Evolutionary conservation across 2,113 vertebrate species (phyloP), one percentile per base, ranked within the genome.

Genomic region (Rhea americana): DNA sequence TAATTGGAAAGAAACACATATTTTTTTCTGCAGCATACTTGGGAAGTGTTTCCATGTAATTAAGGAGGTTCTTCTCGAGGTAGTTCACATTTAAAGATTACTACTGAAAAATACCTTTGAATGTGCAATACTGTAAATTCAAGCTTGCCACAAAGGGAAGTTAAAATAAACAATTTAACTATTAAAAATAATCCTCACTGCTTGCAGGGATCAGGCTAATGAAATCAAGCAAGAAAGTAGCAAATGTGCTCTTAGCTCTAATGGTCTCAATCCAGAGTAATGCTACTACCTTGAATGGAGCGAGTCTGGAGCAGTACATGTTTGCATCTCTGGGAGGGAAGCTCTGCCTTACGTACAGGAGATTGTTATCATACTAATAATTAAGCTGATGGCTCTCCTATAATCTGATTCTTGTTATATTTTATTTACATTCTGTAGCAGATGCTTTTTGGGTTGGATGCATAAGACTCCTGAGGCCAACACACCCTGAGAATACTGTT

Each of bases 401-500:
- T 74, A 67, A 65, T 48, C 15, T 25, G 48, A 51, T 58, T 47
- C 22, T 63, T 87, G 30, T 48, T 28, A 39, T 35, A 53, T 45
- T 80, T 67, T 50, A 18, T 76, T 87, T 90, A 72, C 59, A 25
- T 81, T 25, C 48, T 85, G 61, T 45, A 41, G 53, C 56, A 62
- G 67, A 9, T 63, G 48, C 17, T 74, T 75, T 79, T 87, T 5
- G 63, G 24, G n/a, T 61, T 61, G 45, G 30, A 48, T 55, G 30
- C 39, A 7, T 87, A 56, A 43, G 67, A 47, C 0, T 1, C 59
- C 41, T 32, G 62, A 75, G 79, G 62, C 65, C 39, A 65, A 12
- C 0, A 2, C 18, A 3, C 30, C 53, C n/a, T 61, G 9, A 0
- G 1, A 65, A 32, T 70, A 26, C 32, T 24, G n/a, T 45, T 75